phyloP scores from a whole-genome alignment of 2,888 invertebrate species.

The Parnassius mnemosyne region DNA sequence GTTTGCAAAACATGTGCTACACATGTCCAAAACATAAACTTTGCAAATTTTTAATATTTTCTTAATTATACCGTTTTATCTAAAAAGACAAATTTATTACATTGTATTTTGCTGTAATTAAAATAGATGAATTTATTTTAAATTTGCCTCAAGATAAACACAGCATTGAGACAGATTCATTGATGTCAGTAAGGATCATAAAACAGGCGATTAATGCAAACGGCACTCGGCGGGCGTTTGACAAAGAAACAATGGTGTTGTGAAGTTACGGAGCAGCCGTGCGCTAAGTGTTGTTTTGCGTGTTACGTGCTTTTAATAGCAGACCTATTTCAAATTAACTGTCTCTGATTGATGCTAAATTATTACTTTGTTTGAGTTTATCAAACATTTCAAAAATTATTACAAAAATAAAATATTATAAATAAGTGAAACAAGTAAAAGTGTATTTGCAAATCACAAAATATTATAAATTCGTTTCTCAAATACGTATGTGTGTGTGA shows the following conservation, averaged over 20 bases:
- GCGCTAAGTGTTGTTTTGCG: conserved; percentile 36
- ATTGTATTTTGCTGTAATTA: neutral
- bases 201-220: conserved; percentile 61
- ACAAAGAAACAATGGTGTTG: conserved; percentile 66
- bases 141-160: conserved; percentile 27
- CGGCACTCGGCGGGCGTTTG: conserved; percentile 44
- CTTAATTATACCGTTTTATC: too few species aligned
- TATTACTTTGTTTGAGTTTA: neutral
- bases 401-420: neutral
- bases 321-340: conserved; percentile 31
- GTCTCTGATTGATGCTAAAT: too few species aligned
- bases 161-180: conserved; percentile 39
- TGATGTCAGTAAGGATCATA: conserved; percentile 53
- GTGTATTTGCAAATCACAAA: too few species aligned
- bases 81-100: too few species aligned
- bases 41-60: too few species aligned
- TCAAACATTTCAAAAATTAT: neutral
- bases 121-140: conserved; percentile 10
- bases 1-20: too few species aligned
- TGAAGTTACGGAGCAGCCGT: conserved; percentile 51
- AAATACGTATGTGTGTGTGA: too few species aligned
- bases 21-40: too few species aligned
- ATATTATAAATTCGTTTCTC: too few species aligned
- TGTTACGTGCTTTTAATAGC: conserved; percentile 25
- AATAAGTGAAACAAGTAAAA: neutral